Percentiles rank a stretch among this genome's conserved stretches.
Evolutionary conservation across 2,113 vertebrate species (phyloP).

Genomic region (Corythaeola cristata): DNA sequence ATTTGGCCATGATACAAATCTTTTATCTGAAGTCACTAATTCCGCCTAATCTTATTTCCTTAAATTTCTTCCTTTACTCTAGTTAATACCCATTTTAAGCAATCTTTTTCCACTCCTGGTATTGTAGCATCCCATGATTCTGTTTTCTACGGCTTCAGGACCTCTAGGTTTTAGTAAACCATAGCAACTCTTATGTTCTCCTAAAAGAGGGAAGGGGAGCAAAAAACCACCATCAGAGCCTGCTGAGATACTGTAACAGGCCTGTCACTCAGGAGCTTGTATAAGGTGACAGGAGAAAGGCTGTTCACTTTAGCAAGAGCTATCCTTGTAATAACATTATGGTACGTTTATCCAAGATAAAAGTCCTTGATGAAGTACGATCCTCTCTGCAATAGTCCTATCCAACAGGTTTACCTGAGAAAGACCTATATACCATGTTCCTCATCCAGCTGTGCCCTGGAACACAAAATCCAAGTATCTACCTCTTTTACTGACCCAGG

Average conservation of each 20-base stretch:
- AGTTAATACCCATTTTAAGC: not conserved
- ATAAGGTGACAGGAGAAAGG: not conserved
- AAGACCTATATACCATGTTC: fast-evolving
- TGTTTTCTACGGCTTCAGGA: not conserved
- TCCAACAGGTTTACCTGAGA: not conserved
- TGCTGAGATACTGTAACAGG: not conserved
- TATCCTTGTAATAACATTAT: not conserved
- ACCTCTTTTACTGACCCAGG: not conserved
- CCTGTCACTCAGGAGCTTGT: not conserved
- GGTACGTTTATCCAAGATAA: not conserved
- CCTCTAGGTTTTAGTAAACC: not conserved
- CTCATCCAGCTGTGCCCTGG: not conserved
- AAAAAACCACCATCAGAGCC: not conserved
- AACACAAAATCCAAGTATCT: not conserved
- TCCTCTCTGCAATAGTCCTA: not conserved
- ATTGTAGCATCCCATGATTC: not conserved
- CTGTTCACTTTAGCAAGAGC: not conserved
- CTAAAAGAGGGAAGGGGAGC: not conserved
- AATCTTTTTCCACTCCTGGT: not conserved
- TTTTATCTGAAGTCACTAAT: not conserved
- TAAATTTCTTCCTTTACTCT: not conserved
- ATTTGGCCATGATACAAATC: not conserved
- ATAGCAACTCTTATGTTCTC: not conserved
- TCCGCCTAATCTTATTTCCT: not conserved
- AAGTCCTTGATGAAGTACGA: not conserved